A percentile compares a stretch with the other conserved stretches of the same genome.
These are phyloP conservation scores for Eulemur coronatus DNA, from an alignment of 2,797 vertebrate genomes.

Conservation along the genomic window DNA sequence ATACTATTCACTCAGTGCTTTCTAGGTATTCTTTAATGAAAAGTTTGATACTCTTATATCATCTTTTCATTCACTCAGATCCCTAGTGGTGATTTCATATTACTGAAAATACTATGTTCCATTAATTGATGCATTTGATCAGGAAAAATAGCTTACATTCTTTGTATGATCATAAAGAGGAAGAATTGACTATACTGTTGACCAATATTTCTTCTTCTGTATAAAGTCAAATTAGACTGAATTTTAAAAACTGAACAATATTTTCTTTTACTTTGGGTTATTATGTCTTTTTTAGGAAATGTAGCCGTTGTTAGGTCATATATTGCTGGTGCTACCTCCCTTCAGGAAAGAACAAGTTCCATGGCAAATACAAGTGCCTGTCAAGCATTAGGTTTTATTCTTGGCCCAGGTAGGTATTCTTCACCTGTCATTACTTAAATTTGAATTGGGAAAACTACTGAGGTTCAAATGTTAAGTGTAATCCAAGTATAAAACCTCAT, in stretches of 20 bases:
- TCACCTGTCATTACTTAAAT: neutral
- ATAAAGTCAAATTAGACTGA: neutral
- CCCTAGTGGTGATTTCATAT: neutral
- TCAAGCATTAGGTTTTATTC: conserved; percentile 96
- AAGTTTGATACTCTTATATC: neutral
- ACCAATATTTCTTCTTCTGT: conserved; percentile 1
- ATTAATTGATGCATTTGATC: neutral
- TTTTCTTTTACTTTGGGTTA: neutral
- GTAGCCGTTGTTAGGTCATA: conserved; percentile 95
- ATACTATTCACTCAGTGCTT: neutral
- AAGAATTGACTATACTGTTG: neutral
- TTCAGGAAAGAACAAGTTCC: conserved; percentile 92
- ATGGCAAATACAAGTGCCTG: conserved; percentile 98
- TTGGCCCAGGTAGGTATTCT: conserved; percentile 92
- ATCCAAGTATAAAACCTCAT: neutral
- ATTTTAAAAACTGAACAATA: neutral
- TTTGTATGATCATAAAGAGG: neutral
- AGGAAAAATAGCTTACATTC: neutral
- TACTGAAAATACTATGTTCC: neutral
- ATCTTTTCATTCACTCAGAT: neutral
- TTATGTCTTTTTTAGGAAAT: conserved; percentile 88
- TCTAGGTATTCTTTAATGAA: neutral
- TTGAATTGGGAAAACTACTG: neutral
- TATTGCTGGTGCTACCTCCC: conserved; percentile 95
- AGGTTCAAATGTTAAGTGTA: conserved; percentile 13